Conservation (phyloP, 2,888 invertebrate species). For the Luperina nickerlii region DNA sequence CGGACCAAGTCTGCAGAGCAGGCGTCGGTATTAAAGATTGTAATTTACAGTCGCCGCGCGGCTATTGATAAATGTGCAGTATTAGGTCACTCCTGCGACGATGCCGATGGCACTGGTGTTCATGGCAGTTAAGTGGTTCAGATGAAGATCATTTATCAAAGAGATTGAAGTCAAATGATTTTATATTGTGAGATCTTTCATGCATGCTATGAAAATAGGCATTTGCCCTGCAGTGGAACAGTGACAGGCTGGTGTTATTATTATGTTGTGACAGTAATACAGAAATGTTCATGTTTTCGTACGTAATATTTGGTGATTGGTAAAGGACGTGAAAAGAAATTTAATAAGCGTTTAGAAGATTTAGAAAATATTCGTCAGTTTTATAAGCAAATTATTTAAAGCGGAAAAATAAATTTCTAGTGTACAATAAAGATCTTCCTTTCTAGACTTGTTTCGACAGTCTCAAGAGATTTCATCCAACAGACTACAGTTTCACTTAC, state of each 20-base stretch:
- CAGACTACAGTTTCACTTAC: constrained; percentile 11
- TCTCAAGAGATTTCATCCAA: neutral
- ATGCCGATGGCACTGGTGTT: neutral
- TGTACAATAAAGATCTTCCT: neutral
- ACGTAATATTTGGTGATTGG: too few species aligned
- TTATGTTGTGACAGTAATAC: too few species aligned
- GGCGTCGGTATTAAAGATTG: constrained; percentile 37
- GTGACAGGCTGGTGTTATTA: too few species aligned
- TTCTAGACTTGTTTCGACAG: neutral
- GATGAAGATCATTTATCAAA: neutral
- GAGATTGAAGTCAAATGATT: neutral
- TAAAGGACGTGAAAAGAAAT: neutral
- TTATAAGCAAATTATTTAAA: too few species aligned
- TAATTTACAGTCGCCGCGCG: constrained; percentile 15
- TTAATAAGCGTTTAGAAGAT: too few species aligned
- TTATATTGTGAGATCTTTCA: neutral
- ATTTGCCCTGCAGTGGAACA: too few species aligned
- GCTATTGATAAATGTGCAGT: constrained; percentile 38
- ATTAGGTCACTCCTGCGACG: constrained; percentile 7
- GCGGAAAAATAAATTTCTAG: too few species aligned
- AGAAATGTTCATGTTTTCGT: too few species aligned
- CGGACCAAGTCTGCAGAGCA: constrained; percentile 2
- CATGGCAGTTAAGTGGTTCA: neutral
- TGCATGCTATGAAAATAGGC: too few species aligned
- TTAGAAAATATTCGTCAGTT: neutral